These are phyloP conservation scores for Luscinia megarhynchos DNA, from an alignment of 2,797 vertebrate species.

Conservation along the genomic window DNA sequence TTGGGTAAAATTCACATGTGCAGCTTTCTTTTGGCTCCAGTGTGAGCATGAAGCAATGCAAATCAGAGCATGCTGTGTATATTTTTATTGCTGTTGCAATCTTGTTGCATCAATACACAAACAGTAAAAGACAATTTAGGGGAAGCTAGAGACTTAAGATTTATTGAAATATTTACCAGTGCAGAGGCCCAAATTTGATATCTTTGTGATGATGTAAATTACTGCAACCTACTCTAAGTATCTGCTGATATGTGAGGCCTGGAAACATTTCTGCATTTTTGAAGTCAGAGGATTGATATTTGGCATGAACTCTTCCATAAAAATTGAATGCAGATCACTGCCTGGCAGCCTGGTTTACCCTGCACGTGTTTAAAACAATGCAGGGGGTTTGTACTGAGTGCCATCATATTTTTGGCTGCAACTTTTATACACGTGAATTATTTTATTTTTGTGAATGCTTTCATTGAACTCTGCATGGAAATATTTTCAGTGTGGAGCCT, in stretches of 20 bases:
- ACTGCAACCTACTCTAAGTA: background rate
- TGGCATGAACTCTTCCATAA: background rate
- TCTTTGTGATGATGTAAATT: background rate
- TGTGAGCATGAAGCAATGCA: background rate
- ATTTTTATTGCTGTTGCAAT: background rate
- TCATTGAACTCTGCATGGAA: background rate
- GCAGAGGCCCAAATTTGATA: background rate
- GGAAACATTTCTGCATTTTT: background rate
- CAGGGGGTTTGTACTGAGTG: background rate
- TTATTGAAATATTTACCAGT: background rate
- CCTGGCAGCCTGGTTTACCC: background rate
- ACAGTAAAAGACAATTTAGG: background rate
- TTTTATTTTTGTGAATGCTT: background rate
- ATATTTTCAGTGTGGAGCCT: background rate
- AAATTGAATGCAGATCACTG: background rate
- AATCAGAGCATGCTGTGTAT: background rate
- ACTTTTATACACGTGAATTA: background rate
- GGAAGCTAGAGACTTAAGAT: background rate
- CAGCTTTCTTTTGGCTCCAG: background rate
- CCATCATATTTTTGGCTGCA: background rate
- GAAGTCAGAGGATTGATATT: background rate
- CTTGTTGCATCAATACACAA: background rate
- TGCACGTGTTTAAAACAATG: rapidly evolving
- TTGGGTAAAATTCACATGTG: background rate
- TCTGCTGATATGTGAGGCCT: background rate